Percentiles rank a stretch among this genome's conserved stretches.
Evolutionary conservation across 30 jellyfish, hydroid and myxozoan species (phyloP).

Genomic region (Morbakka virulenta): DNA sequence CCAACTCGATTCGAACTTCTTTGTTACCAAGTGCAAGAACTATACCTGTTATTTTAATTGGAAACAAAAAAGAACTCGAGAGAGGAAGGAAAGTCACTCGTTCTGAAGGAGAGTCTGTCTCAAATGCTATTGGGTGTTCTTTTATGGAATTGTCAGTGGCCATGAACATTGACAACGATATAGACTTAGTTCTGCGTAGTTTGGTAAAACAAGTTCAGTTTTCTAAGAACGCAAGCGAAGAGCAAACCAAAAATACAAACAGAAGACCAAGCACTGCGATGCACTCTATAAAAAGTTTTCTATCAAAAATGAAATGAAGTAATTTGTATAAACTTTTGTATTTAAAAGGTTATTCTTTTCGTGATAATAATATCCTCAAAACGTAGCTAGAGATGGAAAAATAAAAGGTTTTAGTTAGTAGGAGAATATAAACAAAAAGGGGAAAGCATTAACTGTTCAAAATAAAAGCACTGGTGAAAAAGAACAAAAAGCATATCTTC

Average conservation of each 20-base stretch:
- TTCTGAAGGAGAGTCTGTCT: slow-evolving; percentile 44
- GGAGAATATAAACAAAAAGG: too few species aligned
- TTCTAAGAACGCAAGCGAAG: slow-evolving; percentile 3
- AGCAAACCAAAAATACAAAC: too few species aligned
- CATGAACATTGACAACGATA: slow-evolving; percentile 41
- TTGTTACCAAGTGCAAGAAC: neutral
- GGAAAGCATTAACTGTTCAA: too few species aligned
- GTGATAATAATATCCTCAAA: too few species aligned
- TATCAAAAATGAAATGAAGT: too few species aligned
- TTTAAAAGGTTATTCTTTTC: too few species aligned
- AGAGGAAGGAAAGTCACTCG: slow-evolving; percentile 57
- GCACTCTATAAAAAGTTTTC: slow-evolving; percentile 31
- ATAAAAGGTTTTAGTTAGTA: too few species aligned
- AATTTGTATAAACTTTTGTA: too few species aligned
- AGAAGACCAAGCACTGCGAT: slow-evolving; percentile 30
- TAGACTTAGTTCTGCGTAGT: slow-evolving; percentile 32
- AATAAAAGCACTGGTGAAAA: too few species aligned
- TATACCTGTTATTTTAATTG: slow-evolving; percentile 62
- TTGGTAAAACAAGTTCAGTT: slow-evolving; percentile 32
- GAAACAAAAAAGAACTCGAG: slow-evolving; percentile 74
- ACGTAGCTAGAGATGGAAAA: too few species aligned
- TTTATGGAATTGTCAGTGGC: slow-evolving; percentile 75
- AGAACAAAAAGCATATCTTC: too few species aligned
- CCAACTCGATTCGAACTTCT: slow-evolving; percentile 58
- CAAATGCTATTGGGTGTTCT: slow-evolving; percentile 45